Base-by-base conservation (phyloP, 2,797 vertebrate genomes). In the Falco peregrinus region DNA sequence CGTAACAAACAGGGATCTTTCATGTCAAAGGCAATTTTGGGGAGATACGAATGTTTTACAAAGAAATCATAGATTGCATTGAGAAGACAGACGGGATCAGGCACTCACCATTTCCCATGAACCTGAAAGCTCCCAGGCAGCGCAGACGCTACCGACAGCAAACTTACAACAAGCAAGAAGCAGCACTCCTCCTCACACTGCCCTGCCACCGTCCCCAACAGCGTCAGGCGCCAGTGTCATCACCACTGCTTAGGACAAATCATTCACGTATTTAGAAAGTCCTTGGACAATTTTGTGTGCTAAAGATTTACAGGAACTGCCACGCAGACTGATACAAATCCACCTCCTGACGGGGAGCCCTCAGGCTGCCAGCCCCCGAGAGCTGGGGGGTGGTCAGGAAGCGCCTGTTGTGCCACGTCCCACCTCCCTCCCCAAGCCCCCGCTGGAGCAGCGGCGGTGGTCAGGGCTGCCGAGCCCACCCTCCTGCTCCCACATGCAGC, bases 281-380 rank as follows among this genome's bases (percentile, higher is more conserved):
- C 59, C 2, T 19, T 33, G 31, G 43, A 43, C 48, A 29, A 10
- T 5, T 5, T 29, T 3, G 25, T 0, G 6, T 7, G 33, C 29
- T 2, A 12, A 45, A n/a, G 33, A 6, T 35, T 15, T 51, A 9
- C 8, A 56, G 77, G 51, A 14, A 11, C 60, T 5, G 54, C 35
- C 33, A 8, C 0, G 4, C 28, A 2, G 1, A 24, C 1, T 0
- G 8, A 2, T 3, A 25, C 37, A 8, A 26, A 21, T 2, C 5
- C 51, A 51, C 17, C 51, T 19, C 6, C 56, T 26, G 26, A 5
- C 41, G 1, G 1, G 31, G n/a, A 43, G 69, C 45, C 53, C 43
- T 2, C 16, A 20, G 1, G 41, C 22, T 21, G 8, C 15, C 6
- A 7, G 64, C 45, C 11, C 45, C 16, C 4, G 1, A 14, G 47